Base-by-base conservation (phyloP, 2,888 invertebrate species). In the Amphimallon solstitiale region DNA sequence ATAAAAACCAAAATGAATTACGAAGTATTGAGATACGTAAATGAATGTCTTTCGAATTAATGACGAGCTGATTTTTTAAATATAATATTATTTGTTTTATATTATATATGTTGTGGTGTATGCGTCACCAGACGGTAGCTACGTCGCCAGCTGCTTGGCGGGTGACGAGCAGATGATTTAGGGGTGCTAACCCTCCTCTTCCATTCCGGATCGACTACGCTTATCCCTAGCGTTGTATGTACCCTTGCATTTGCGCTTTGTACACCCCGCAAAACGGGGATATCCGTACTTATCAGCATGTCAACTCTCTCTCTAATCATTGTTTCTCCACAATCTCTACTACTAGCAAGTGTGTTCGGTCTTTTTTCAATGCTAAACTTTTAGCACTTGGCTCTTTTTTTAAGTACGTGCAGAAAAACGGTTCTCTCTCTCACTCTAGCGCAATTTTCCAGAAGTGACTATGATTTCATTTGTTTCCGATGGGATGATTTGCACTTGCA, bases 161-260 rank as follows among this genome's bases (percentile, higher is more conserved):
- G 75, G 77, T 77, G 78, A 78, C 76, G 77, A 78, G 73, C 78
- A 77, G 76, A 78, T 77, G 77, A 78, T 77, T 77, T 77, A 74
- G 75, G 56, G 78, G 77, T 73, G 73, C 43, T 61, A 64, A 64
- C 65, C 71, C 70, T 61, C 43, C 66, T 52, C 61, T 23, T 29
- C 29, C 23, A 23, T 19, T 46, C 56, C 46, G 35, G 10, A 10
- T 34, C 19, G 17, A 19, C 52, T 52, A 45, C 63, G 34, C 46
- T 12, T 37, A 52, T 37, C 52, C 52, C 40, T 40, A 23, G 12
- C 23, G 34, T 14, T 29, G 34, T 29, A 43, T 14, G 59, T 40
- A 59, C 40, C 59, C 59, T 59, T 23, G 40, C 59, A 59, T 40
- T 7, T n/a, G 23, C 43, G 14, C 12, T 43, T 14, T 14, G 23